phyloP scores from a whole-genome alignment of 2,113 vertebrate genomes.

The Pagrus major region DNA sequence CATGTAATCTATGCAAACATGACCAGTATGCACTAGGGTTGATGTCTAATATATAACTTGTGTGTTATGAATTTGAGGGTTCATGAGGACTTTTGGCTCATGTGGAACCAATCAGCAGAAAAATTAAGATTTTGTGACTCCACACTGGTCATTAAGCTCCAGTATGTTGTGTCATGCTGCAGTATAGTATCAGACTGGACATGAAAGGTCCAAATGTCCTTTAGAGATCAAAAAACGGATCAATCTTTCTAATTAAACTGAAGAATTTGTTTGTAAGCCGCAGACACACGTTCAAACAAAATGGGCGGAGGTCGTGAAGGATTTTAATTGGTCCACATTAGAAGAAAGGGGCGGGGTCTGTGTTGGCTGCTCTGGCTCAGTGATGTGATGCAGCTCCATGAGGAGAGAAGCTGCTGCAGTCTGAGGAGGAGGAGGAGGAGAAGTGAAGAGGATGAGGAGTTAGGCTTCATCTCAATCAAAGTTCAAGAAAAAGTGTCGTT shows the following conservation, averaged over 20 bases:
- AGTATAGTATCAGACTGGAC: not conserved
- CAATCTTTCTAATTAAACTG: not conserved
- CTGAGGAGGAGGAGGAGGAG: slow-evolving; percentile 25
- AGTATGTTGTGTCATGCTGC: not conserved
- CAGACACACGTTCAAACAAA: not conserved
- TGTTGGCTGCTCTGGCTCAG: not conserved
- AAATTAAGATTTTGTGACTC: not conserved
- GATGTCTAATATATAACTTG: not conserved
- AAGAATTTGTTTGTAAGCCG: not conserved
- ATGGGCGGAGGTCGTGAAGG: slow-evolving; percentile 21
- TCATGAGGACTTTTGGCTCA: not conserved
- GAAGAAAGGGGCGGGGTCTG: slow-evolving; percentile 57
- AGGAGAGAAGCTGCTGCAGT: slow-evolving; percentile 41
- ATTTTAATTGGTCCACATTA: slow-evolving; percentile 68
- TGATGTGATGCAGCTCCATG: slow-evolving; percentile 46
- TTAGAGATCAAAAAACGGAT: not conserved
- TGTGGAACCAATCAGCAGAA: not conserved
- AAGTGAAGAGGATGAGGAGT: slow-evolving; percentile 41
- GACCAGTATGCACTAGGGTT: not conserved
- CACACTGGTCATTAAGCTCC: not conserved
- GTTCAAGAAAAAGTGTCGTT: not conserved
- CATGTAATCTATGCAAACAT: not conserved
- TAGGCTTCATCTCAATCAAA: not conserved
- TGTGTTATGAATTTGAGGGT: not conserved
- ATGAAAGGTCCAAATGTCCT: not conserved